Percentiles rank a stretch among this genome's conserved stretches.
phyloP scores from a whole-genome alignment of 2,113 vertebrate genomes.

The Ibidorhyncha struthersii region DNA sequence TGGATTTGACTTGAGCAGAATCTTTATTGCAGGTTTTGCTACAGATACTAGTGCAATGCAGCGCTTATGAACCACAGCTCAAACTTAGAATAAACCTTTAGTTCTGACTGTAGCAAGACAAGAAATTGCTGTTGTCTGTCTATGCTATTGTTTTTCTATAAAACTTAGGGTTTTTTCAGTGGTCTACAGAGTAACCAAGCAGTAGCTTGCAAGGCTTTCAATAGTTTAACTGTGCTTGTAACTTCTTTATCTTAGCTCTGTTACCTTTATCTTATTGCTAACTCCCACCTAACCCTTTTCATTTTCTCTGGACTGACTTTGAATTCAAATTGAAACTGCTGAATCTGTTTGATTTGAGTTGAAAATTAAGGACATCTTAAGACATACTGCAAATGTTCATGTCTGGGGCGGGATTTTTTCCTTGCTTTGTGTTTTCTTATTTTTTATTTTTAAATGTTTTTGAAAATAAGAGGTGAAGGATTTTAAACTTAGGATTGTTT shows the following conservation, averaged over 20 bases:
- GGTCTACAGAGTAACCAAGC: not conserved
- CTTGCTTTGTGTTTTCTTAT: not conserved
- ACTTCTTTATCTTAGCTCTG: not conserved
- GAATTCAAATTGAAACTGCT: not conserved
- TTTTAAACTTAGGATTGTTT: not conserved
- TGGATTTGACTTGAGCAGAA: not conserved
- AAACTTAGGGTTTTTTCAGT: not conserved
- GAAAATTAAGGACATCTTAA: not conserved
- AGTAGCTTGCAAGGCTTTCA: constrained; percentile 11
- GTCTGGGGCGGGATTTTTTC: not conserved
- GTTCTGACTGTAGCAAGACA: not conserved
- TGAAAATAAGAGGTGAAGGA: not conserved
- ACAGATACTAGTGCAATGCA: not conserved
- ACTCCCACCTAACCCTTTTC: not conserved
- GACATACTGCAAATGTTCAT: not conserved
- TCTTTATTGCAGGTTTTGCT: constrained; percentile 18
- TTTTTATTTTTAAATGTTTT: not conserved
- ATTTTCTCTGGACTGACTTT: not conserved
- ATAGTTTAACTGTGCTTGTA: not conserved
- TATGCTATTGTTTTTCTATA: not conserved
- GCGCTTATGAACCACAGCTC: not conserved
- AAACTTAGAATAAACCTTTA: not conserved
- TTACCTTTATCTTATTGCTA: not conserved
- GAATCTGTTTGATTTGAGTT: not conserved
- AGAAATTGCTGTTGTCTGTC: not conserved